Percentiles rank a stretch among this genome's conserved stretches.
Conservation (phyloP, 2,113 vertebrate species). For the Aegithalos caudatus region DNA sequence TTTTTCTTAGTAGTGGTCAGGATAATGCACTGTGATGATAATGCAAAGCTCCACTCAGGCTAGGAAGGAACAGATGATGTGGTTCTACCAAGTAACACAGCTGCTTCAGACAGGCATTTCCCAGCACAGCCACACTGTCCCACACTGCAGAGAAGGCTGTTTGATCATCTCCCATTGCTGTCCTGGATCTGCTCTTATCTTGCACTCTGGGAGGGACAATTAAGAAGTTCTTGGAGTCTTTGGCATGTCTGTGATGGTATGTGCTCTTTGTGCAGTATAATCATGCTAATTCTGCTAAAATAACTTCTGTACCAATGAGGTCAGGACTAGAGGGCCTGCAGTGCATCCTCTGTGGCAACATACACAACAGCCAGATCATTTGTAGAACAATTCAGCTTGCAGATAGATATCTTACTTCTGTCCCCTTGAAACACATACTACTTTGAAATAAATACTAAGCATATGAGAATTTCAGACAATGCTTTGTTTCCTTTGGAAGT, state of each 20-base stretch:
- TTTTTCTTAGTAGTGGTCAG: conserved; percentile 18
- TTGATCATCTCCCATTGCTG: background rate
- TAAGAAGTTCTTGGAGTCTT: background rate
- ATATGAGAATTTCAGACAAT: background rate
- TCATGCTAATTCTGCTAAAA: background rate
- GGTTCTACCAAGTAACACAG: background rate
- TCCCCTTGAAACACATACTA: background rate
- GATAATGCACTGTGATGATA: background rate
- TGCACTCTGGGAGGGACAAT: background rate
- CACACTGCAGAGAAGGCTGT: background rate
- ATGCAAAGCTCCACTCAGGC: background rate
- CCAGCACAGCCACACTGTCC: background rate
- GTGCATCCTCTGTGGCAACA: background rate
- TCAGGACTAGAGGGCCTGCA: background rate
- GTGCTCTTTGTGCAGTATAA: background rate
- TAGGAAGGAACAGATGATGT: background rate
- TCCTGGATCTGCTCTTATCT: background rate
- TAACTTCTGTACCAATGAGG: background rate
- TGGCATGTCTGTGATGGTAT: background rate
- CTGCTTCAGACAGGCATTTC: background rate
- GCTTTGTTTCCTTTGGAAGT: background rate
- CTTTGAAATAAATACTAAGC: background rate
- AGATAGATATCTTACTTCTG: background rate
- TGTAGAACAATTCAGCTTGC: background rate
- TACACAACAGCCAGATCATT: background rate